Evolutionary conservation across 2,113 vertebrate genomes (phyloP).

Genomic region (Columba livia): DNA sequence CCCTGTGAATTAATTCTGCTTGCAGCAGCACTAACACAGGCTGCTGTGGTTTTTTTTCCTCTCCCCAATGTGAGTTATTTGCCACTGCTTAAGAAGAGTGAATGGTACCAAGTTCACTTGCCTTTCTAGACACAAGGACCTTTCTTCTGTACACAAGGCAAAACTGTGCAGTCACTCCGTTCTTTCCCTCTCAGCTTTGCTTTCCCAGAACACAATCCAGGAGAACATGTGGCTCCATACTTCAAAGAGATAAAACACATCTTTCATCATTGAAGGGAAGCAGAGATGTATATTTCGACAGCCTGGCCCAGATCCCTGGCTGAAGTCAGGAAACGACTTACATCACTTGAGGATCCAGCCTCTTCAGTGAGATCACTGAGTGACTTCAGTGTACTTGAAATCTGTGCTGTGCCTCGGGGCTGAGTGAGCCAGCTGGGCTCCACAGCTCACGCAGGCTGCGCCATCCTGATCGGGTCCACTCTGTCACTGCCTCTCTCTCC

Average conservation of each 20-base stretch:
- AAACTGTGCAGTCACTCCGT: not conserved
- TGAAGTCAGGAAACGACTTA: not conserved
- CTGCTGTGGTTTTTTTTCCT: not conserved
- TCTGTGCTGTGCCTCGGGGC: not conserved
- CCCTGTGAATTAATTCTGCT: conserved; percentile 59
- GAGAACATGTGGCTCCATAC: not conserved
- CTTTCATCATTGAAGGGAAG: not conserved
- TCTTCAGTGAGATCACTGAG: conserved; percentile 1
- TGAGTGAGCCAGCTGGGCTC: rapidly evolving
- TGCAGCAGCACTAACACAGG: conserved; percentile 45
- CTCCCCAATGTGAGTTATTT: not conserved
- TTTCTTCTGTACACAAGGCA: not conserved
- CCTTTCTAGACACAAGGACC: not conserved
- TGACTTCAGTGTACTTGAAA: not conserved
- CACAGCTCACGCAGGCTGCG: not conserved
- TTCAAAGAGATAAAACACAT: conserved; percentile 20
- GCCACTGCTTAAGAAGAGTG: not conserved
- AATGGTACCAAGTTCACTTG: not conserved
- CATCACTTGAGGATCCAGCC: conserved; percentile 1
- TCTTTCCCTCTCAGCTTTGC: not conserved
- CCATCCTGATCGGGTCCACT: rapidly evolving
- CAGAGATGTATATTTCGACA: not conserved
- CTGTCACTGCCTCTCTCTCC: not conserved
- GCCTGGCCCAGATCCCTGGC: not conserved
- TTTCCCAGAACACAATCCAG: not conserved